Base-by-base conservation (phyloP, 1,140 invertebrate genomes). In the Hylaeus volcanicus region DNA sequence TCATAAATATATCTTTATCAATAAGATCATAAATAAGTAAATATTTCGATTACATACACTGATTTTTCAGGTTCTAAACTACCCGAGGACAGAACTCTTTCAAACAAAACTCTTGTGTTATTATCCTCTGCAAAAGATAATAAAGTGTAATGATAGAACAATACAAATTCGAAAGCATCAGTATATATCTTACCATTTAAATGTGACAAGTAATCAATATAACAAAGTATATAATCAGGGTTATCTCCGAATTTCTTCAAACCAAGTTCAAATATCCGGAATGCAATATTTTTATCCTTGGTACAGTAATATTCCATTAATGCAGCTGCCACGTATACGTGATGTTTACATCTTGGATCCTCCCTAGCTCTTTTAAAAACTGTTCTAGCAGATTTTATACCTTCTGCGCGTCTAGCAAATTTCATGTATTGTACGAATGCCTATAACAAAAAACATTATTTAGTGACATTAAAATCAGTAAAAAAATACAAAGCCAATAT, bases 221-320 rank as follows among this genome's bases (percentile, higher is more conserved):
- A 99, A 89, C 97, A 97, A 72, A 98, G 94, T 75, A 99, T 96
- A 91, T 99, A 99, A 88, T 99, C 98, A 0, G 98, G 97, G 91
- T 98, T 97, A 88, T 98, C 96, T 0, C 96, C 97, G 93, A 98
- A 99, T 92, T 99, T 99, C 93, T 99, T 99, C 15, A 99, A 93
- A 0, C 99, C 99, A 39, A 99, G 94, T 93, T 99, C 99, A 93
- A 99, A 99, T 87, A 99, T 99, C 85, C 98, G 96, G 90, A 99
- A 98, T 1, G 99, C 99, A 74, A 99, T 98, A 91, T 98, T 98
- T 93, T 99, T 99, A 93, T 99, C 99, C 95, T 99, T 99, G 72
- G 97, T 99, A 91, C 98, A 99, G 90, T 99, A 99, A 93, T 99
- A 99, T 94, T 99, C 99, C 98, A 99, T 99, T 0, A 99, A 94